Conservation (phyloP, 2,888 invertebrate genomes). For the Phyto melanocephala region DNA sequence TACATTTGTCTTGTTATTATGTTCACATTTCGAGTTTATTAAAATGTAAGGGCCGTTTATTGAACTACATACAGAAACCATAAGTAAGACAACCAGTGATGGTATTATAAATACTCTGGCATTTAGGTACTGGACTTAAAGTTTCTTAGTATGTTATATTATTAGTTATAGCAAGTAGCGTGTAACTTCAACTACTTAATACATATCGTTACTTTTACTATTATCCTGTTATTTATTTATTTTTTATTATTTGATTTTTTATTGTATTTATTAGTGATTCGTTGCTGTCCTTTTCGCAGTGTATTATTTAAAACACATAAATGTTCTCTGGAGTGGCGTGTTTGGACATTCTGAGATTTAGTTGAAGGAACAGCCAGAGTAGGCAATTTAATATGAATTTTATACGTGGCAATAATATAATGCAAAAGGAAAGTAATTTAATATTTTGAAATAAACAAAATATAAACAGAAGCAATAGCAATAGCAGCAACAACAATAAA, state of each 20-base stretch:
- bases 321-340: conserved; percentile 30
- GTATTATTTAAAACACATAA: conserved; percentile 35
- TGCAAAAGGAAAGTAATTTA: conserved; percentile 12
- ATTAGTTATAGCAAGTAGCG: background rate
- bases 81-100: conserved; percentile 11
- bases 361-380: background rate
- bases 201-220: background rate
- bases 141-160: conserved; percentile 1
- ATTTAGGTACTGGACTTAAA: conserved; percentile 23
- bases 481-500: background rate
- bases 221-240: background rate
- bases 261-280: no score
- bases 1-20: background rate
- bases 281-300: background rate
- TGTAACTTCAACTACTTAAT: background rate
- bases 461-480: background rate
- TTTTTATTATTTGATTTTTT: no score
- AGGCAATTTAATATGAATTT: conserved; percentile 46
- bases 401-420: conserved; percentile 39
- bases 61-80: background rate
- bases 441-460: conserved; percentile 28
- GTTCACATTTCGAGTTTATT: background rate
- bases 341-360: background rate
- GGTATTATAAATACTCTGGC: conserved; percentile 33
- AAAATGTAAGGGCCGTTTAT: background rate